Evolutionary conservation across 2,888 invertebrate species (phyloP).

Genomic region (Quadriops clusia): DNA sequence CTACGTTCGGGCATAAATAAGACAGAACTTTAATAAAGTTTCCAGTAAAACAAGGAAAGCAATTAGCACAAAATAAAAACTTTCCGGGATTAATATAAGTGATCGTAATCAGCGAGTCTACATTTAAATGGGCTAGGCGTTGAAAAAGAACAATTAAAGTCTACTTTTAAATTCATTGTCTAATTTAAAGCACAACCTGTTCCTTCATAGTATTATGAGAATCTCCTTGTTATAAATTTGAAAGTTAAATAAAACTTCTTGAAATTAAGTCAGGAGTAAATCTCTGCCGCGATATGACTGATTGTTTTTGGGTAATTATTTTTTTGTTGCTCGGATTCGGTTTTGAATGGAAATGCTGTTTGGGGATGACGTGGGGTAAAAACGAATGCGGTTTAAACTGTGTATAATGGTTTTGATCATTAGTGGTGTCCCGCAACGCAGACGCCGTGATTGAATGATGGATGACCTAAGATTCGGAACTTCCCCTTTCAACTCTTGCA

Average conservation of each 20-base stretch:
- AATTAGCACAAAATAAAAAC: no score
- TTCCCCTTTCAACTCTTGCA: constrained; percentile 19
- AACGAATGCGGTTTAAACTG: constrained; percentile 23
- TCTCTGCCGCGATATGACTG: constrained; percentile 17
- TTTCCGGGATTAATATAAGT: no score
- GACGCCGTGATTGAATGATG: constrained; percentile 26
- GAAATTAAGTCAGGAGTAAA: constrained; percentile 8
- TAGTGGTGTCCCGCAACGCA: constrained; percentile 22
- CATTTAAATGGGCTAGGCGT: no score
- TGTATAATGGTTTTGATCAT: constrained; percentile 25
- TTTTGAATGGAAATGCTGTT: constrained; percentile 21
- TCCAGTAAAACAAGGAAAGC: no score
- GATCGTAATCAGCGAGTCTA: no score
- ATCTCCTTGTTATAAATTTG: constrained; percentile 11
- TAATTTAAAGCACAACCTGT: no score
- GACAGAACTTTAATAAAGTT: no score
- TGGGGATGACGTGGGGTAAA: constrained; percentile 20
- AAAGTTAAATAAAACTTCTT: constrained; percentile 11
- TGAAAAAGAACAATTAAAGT: no score
- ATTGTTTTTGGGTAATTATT: constrained; percentile 22
- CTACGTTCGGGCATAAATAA: no score
- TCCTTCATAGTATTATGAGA: no score
- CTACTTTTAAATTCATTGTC: no score
- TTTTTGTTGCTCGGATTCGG: constrained; percentile 17
- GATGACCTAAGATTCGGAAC: constrained; percentile 22